These are phyloP conservation scores for Catostylus mosaicus DNA, from an alignment of 30 jellyfish, hydroid and myxozoan species.

Conservation along the genomic window DNA sequence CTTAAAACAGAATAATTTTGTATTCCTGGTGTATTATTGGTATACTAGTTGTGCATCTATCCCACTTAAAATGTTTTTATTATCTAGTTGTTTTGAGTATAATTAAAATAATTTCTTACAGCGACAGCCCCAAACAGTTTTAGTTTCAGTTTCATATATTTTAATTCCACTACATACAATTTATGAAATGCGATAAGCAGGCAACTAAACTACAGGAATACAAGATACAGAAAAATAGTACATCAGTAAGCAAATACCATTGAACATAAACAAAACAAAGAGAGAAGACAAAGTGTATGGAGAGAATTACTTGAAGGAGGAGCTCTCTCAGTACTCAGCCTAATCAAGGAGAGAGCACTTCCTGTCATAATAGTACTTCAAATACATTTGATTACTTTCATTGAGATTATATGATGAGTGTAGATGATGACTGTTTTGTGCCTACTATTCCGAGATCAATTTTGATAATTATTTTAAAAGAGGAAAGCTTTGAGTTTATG, in stretches of 20 bases:
- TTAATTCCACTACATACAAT: slow-evolving; percentile 4
- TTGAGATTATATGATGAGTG: slow-evolving; percentile 18
- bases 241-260: not conserved
- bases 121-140: too few species aligned
- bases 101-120: too few species aligned
- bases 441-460: slow-evolving; percentile 16
- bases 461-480: slow-evolving; percentile 12
- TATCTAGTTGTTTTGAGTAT: too few species aligned
- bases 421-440: slow-evolving; percentile 11
- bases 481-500: slow-evolving; percentile 37
- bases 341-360: slow-evolving; percentile 4
- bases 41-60: too few species aligned
- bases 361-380: slow-evolving; percentile 5
- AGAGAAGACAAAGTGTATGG: slow-evolving; percentile 20
- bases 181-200: not conserved
- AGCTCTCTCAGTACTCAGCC: not conserved
- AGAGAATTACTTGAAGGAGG: too few species aligned
- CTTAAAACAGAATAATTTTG: too few species aligned
- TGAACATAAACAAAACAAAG: not conserved
- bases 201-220: slow-evolving; percentile 5
- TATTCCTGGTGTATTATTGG: too few species aligned
- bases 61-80: too few species aligned
- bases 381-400: slow-evolving; percentile 13
- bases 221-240: slow-evolving; percentile 1
- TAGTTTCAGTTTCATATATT: slow-evolving; percentile 16